A percentile compares a stretch with the other conserved stretches of the same genome.
Evolutionary conservation across 2,797 vertebrate genomes (phyloP).

Genomic region (Phrynocephalus forsythii): DNA sequence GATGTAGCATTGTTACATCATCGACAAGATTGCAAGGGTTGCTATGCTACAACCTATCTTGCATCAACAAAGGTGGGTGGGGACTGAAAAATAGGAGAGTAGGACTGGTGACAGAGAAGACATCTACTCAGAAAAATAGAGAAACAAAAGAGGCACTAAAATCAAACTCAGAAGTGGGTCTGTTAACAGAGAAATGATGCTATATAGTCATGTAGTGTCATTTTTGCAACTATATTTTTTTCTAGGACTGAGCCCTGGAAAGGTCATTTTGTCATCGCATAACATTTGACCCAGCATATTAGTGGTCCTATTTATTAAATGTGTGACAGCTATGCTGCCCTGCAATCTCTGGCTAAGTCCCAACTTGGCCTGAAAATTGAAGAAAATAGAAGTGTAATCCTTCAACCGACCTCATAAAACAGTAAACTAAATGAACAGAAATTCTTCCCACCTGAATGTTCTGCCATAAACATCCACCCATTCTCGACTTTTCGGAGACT

Average conservation of each 20-base stretch:
- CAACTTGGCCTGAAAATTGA: not conserved
- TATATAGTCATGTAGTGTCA: not conserved
- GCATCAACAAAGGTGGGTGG: not conserved
- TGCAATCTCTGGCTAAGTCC: not conserved
- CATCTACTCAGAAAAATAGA: not conserved
- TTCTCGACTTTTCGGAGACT: not conserved
- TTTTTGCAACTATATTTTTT: not conserved
- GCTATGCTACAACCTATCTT: not conserved
- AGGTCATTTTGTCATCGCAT: not conserved
- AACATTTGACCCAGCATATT: not conserved
- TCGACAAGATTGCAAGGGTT: not conserved
- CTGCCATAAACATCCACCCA: not conserved
- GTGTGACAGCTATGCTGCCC: not conserved
- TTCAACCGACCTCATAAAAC: not conserved
- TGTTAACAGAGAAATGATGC: too few species aligned
- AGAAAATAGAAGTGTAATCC: not conserved
- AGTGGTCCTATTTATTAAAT: not conserved
- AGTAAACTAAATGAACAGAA: not conserved
- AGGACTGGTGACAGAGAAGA: not conserved
- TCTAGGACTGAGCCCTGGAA: not conserved
- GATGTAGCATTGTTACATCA: not conserved
- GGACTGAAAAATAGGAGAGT: too few species aligned
- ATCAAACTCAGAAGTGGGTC: too few species aligned
- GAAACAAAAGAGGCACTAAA: not conserved
- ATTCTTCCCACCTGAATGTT: not conserved